These are phyloP conservation scores for Leptinotarsa undecemlineata DNA, from an alignment of 1,140 invertebrate species.

Conservation along the genomic window DNA sequence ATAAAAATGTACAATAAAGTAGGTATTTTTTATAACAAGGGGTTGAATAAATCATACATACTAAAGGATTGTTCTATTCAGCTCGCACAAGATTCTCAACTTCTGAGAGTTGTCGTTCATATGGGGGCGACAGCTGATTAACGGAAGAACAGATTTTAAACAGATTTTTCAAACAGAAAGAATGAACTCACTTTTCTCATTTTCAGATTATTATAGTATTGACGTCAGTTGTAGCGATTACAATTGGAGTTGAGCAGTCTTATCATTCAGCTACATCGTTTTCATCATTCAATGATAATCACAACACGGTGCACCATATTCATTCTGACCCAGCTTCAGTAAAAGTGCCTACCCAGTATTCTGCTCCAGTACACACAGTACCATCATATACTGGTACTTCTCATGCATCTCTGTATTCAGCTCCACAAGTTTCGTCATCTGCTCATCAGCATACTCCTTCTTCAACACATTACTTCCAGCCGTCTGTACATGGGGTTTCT, in stretches of 20 bases:
- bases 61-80: too few species aligned
- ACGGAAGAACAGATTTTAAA: too few species aligned
- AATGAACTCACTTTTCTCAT: too few species aligned
- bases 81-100: too few species aligned
- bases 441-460: too few species aligned
- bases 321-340: conserved; percentile 54
- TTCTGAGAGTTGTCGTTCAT: too few species aligned
- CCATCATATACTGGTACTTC: not conserved
- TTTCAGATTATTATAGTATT: not conserved
- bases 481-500: not conserved
- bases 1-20: too few species aligned
- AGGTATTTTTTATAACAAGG: too few species aligned
- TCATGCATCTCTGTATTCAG: not conserved
- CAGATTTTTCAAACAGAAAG: too few species aligned
- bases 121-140: too few species aligned
- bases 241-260: conserved; percentile 35
- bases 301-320: conserved; percentile 53
- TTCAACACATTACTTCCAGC: not conserved
- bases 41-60: too few species aligned
- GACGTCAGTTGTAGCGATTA: conserved; percentile 21
- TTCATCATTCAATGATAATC: conserved; percentile 34
- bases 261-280: conserved; percentile 33
- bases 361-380: conserved; percentile 27
- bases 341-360: conserved; percentile 21
- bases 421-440: not conserved